Base-by-base conservation (phyloP, 2,797 vertebrate species). In the Nannoperca australis region DNA sequence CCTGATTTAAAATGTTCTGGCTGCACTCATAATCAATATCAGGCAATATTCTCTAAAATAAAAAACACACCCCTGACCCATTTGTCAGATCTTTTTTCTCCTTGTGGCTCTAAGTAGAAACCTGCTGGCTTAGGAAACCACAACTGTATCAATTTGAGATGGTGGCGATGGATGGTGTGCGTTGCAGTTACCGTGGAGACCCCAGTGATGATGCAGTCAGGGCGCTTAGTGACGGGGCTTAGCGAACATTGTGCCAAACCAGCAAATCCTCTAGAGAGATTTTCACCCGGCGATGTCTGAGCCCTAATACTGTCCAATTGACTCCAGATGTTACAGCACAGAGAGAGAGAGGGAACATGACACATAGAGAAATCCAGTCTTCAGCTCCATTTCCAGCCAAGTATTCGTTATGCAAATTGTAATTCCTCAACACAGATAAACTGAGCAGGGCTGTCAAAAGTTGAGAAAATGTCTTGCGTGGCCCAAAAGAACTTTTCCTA, bases 291-390 rank as follows among this genome's bases (percentile, higher is more conserved):
- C 79, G 71, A 68, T 49, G 76, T 89, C 90, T 94, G 91, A 93
- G 69, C 71, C 55, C 64, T 91, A 90, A 88, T 87, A 60, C 87
- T 47, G 76, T 87, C 84, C 90, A 93, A 90, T 86, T 80, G 81
- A 86, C 78, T 94, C 91, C 94, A 95, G 94, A 95, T 95, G 92
- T 95, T 92, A 76, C 18, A 9, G 63, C 12, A 20, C 15, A 61
- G 22, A 60, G 73, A 60, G 53, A 45, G 32, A 47, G 38, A 61
- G 55, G 24, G n/a, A 59, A 18, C 36, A 30, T n/a, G 74, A 58
- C 18, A 63, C 49, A 49, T 15, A 51, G 27, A 24, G n/a, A 22
- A 34, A 63, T 58, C 7, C 20, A 3, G 70, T 30, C 60, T 67
- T 64, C 13, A 4, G 75, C 63, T 71, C 63, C 49, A 54, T 59